Conservation (phyloP, 2,113 vertebrate genomes). For the Hydropotes inermis region DNA sequence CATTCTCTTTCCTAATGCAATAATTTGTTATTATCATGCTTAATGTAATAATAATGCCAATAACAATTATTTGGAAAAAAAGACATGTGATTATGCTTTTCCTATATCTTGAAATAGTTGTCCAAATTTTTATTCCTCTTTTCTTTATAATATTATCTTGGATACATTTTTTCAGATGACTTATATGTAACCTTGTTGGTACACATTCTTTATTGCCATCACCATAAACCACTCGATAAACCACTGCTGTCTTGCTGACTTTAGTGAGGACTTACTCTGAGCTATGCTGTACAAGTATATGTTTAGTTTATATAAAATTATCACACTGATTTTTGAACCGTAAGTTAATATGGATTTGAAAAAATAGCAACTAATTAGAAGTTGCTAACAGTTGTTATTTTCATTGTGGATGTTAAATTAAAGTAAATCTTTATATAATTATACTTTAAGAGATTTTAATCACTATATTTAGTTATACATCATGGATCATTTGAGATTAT, state of each 20-base stretch:
- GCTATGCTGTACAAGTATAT: neutral
- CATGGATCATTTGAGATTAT: slow-evolving; percentile 41
- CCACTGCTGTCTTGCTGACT: neutral
- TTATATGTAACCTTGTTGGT: neutral
- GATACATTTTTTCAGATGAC: neutral
- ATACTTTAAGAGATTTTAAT: slow-evolving; percentile 57
- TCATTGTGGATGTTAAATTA: slow-evolving; percentile 44
- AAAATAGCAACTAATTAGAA: slow-evolving; percentile 56
- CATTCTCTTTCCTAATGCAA: neutral
- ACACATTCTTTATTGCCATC: neutral
- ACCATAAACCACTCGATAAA: neutral
- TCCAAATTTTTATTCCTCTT: neutral
- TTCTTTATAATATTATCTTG: neutral
- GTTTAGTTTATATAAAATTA: slow-evolving; percentile 44
- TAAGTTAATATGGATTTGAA: slow-evolving; percentile 40
- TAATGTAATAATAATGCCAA: slow-evolving; percentile 10
- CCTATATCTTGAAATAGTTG: neutral
- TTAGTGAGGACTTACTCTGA: neutral
- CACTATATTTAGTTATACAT: slow-evolving; percentile 57
- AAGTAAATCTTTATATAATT: slow-evolving; percentile 40
- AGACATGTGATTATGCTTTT: neutral
- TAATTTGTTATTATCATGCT: slow-evolving; percentile 45
- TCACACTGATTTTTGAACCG: neutral
- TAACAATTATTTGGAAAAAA: slow-evolving; percentile 33
- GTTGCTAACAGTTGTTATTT: slow-evolving; percentile 47